Percentiles rank a stretch among this genome's conserved stretches.
Evolutionary conservation across 92 coral and sea anemone species (phyloP).

Genomic region (Paramuricea clavata): DNA sequence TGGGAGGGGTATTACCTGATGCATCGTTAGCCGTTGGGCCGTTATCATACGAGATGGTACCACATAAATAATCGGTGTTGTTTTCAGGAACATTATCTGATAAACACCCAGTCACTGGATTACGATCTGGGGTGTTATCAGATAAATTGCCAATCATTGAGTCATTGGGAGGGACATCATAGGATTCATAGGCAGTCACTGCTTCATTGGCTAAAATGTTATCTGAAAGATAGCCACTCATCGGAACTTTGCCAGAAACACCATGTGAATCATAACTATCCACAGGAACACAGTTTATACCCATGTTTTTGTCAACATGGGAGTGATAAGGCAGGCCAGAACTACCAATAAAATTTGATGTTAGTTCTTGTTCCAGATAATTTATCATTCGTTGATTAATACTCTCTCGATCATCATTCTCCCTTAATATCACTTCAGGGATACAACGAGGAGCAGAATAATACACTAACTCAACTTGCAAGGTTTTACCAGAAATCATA

Average conservation of each 20-base stretch:
- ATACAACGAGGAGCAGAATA: not conserved
- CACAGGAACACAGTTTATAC: too few relatives aligned
- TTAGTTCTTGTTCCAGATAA: not conserved
- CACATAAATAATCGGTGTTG: too few relatives aligned
- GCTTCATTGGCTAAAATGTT: not conserved
- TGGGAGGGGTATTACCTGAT: not conserved
- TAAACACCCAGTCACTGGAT: too few relatives aligned
- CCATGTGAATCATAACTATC: too few relatives aligned
- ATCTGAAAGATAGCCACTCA: not conserved
- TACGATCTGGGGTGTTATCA: too few relatives aligned
- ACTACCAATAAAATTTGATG: not conserved
- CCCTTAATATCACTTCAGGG: conserved; percentile 36
- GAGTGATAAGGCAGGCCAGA: not conserved
- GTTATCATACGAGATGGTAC: too few relatives aligned
- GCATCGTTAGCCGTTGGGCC: not conserved
- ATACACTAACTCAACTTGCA: conserved; percentile 29
- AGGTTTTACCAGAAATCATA: conserved; percentile 18
- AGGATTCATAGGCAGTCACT: not conserved
- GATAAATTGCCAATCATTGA: too few relatives aligned
- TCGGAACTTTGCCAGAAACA: not conserved
- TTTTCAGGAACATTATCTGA: too few relatives aligned
- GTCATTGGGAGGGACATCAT: not conserved
- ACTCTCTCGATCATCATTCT: not conserved
- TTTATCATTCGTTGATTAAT: conserved; percentile 1
- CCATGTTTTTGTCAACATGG: too few relatives aligned